Base-by-base conservation (phyloP, 2,797 vertebrate genomes). In the Stomatorhinus walkeri region DNA sequence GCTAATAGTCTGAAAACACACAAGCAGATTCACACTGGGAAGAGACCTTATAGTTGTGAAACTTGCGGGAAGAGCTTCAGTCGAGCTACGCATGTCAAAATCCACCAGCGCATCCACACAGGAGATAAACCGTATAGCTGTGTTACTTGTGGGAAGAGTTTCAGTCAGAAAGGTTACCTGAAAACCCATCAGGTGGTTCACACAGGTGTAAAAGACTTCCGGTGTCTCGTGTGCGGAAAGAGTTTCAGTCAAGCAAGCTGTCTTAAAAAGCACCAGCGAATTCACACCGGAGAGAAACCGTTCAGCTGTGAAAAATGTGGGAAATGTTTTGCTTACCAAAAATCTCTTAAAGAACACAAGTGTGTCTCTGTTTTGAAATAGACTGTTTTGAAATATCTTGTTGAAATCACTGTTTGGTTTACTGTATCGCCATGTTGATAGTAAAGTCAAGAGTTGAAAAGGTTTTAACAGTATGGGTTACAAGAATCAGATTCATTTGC, bases 101-200 rank as follows among this genome's bases (percentile, higher is more conserved):
- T 85, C 7, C 91, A 91, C 84, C 91, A 89, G 52, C 89, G 91
- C 40, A 90, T 91, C 24, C 91, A 91, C 52, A 91, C 91, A 0
- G 91, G 91, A 9, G 91, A 91, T 68, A 90, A 90, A 9, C 91
- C 91, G 1, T 91, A 90, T 81, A 90, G 88, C 49, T 91, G 91
- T 32, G 61, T 84, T 1, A 87, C 56, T 1, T 91, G 91, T 79
- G 91, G 91, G 4, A 83, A 90, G 12, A 79, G 91, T 24, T 91
- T 91, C 85, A 90, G 89, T 0, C 91, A 91, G 76, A 91, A 91
- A 72, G 90, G 91, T 88, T 90, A 89, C 81, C 89, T 91, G 56
- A 91, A 91, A 22, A 89, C 90, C 1, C 91, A 91, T 48, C 89
- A 90, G 90, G 72, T 89, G 19, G 90, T 89, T 0, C 91, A 91